Conservation (phyloP, 2,113 vertebrate genomes). For the Lota lota region DNA sequence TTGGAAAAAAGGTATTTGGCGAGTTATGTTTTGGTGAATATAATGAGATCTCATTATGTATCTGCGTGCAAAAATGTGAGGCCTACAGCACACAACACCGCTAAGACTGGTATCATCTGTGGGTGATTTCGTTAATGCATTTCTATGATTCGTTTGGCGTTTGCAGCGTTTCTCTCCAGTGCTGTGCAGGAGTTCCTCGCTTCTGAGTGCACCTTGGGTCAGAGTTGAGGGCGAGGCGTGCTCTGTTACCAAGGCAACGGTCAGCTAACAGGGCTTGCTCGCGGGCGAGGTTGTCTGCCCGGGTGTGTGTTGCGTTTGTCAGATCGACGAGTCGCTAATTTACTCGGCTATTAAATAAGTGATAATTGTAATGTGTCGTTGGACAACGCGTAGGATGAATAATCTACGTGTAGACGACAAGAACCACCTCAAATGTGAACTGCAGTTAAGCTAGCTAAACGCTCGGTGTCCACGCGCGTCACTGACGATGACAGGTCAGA, state of each 20-base stretch:
- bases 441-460: background rate
- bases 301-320: no score
- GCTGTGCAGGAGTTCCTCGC: conserved; percentile 27
- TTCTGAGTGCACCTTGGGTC: conserved; percentile 56
- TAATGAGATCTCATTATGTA: background rate
- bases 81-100: conserved; percentile 9
- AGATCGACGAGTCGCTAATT: no score
- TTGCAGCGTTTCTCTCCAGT: background rate
- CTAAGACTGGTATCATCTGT: background rate
- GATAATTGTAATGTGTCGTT: no score
- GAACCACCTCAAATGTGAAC: conserved; percentile 58
- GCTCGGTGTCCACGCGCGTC: background rate
- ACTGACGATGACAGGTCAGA: conserved; percentile 5
- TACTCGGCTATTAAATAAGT: no score
- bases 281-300: background rate
- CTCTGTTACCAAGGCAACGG: conserved; percentile 74
- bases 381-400: conserved; percentile 19
- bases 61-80: conserved; percentile 6
- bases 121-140: no score
- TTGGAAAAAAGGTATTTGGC: conserved; percentile 58
- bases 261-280: conserved; percentile 62
- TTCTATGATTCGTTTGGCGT: no score
- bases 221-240: conserved; percentile 73
- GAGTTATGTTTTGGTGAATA: background rate
- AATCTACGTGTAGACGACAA: conserved; percentile 9